phyloP scores from a whole-genome alignment of 2,888 invertebrate species.

The Acleris literana region DNA sequence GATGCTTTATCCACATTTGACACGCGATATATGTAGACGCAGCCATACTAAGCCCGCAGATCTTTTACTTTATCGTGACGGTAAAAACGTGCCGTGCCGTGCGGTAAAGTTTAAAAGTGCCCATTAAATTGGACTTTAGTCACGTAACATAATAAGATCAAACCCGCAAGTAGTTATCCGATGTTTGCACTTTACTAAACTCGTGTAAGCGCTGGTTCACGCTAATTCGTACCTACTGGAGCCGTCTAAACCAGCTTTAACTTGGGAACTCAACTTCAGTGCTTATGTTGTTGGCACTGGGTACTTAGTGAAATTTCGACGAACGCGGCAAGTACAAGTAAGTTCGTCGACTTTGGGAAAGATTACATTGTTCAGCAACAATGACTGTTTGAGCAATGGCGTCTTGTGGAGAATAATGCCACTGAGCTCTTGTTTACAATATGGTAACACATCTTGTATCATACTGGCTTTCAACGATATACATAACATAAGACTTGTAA shows the following conservation, averaged over 20 bases:
- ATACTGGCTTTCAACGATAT: too few relatives aligned
- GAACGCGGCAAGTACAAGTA: conserved; percentile 26
- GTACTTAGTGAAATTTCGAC: conserved; percentile 14
- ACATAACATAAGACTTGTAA: too few relatives aligned
- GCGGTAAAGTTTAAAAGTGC: too few relatives aligned
- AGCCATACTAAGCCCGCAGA: too few relatives aligned
- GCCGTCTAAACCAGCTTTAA: conserved; percentile 12
- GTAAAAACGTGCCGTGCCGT: too few relatives aligned
- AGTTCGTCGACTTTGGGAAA: conserved; percentile 31
- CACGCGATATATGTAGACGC: too few relatives aligned
- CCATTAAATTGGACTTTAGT: too few relatives aligned
- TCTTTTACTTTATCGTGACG: too few relatives aligned
- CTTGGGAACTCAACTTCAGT: conserved; percentile 12
- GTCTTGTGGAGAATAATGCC: conserved; percentile 12
- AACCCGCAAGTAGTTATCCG: too few relatives aligned
- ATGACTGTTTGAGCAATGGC: conserved; percentile 28
- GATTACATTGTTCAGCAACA: conserved; percentile 34
- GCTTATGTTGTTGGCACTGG: conserved; percentile 18
- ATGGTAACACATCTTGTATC: conserved; percentile 7
- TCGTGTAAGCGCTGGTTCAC: neutral
- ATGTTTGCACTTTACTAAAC: conserved; percentile 1
- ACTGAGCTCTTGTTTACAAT: conserved; percentile 16
- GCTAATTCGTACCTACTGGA: neutral
- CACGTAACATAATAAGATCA: too few relatives aligned
- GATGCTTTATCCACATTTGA: too few relatives aligned